Evolutionary conservation across 2,888 invertebrate species (phyloP).

Genomic region (Celastrina argiolus): DNA sequence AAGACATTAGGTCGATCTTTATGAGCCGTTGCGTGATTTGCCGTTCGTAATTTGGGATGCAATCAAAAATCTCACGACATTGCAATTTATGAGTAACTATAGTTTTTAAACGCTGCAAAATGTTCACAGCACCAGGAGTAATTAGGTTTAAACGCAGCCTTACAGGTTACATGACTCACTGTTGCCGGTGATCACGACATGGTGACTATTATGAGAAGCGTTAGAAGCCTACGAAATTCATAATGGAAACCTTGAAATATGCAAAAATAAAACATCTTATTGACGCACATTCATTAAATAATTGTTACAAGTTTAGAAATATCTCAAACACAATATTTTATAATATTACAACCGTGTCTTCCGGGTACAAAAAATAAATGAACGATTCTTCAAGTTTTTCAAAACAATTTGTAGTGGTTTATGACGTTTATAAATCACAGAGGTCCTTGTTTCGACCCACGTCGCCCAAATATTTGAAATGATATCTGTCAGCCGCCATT

Average conservation of each 20-base stretch:
- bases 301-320: not conserved
- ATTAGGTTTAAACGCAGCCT: constrained; percentile 18
- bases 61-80: constrained; percentile 58
- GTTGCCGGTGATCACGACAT: constrained; percentile 1
- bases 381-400: constrained; percentile 45
- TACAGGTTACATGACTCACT: constrained; percentile 15
- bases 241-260: constrained; percentile 1
- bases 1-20: constrained; percentile 71
- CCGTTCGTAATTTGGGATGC: constrained; percentile 55
- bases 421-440: constrained; percentile 62
- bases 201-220: not conserved
- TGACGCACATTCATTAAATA: no score
- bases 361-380: constrained; percentile 45
- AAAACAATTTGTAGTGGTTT: constrained; percentile 69
- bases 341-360: constrained; percentile 15
- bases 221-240: not conserved
- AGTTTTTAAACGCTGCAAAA: constrained; percentile 23
- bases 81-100: constrained; percentile 34
- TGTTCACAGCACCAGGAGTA: constrained; percentile 14
- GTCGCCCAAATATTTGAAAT: constrained; percentile 71
- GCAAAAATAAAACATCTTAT: no score
- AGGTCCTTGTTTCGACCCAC: constrained; percentile 65
- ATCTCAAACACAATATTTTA: not conserved
- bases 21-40: constrained; percentile 66
- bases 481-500: constrained; percentile 67